Conservation (phyloP, 2,113 vertebrate genomes). For the Prionailurus viverrinus region DNA sequence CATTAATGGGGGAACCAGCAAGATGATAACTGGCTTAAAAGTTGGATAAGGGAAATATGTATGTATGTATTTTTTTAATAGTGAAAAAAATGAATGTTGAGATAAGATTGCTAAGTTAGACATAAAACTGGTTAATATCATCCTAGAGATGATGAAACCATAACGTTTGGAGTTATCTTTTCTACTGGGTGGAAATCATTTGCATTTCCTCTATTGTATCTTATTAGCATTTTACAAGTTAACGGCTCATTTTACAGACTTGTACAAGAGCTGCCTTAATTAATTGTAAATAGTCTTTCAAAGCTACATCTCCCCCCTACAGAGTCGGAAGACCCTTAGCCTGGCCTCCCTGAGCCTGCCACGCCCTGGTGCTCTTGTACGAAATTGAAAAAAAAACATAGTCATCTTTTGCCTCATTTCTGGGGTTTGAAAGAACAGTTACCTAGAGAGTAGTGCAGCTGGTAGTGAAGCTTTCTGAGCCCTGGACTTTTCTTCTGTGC, state of each 20-base stretch:
- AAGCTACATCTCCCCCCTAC: neutral
- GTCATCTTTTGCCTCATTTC: neutral
- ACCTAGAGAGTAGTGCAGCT: neutral
- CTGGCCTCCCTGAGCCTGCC: neutral
- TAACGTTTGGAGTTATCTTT: neutral
- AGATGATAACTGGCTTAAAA: constrained; percentile 28
- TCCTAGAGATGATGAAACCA: neutral
- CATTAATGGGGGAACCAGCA: neutral
- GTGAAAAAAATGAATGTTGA: neutral
- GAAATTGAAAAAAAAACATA: neutral
- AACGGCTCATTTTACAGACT: neutral
- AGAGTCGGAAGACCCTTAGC: neutral
- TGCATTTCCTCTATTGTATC: neutral
- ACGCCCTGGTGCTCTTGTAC: neutral
- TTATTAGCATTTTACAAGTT: neutral
- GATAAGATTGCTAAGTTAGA: neutral
- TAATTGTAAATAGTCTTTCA: neutral
- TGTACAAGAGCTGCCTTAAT: neutral
- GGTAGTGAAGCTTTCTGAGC: neutral
- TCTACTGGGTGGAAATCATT: neutral
- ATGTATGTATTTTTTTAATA: neutral
- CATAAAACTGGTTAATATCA: neutral
- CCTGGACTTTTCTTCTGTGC: neutral
- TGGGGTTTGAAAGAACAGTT: neutral
- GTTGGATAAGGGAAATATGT: neutral